Evolutionary conservation across 2,888 invertebrate species (phyloP).

Genomic region (Parnassius smintheus): DNA sequence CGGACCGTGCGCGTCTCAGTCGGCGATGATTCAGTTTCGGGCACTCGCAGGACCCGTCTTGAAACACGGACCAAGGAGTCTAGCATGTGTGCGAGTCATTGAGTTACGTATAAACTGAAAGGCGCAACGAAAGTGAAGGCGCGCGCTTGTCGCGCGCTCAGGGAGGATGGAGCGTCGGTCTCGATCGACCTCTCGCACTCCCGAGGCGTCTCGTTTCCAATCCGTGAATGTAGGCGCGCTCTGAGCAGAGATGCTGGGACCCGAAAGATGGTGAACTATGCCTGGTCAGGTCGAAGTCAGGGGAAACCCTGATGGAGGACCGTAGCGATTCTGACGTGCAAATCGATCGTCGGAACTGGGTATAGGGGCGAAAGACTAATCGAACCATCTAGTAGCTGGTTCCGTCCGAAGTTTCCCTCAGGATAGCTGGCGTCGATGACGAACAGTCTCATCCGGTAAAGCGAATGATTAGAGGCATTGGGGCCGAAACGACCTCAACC

Average conservation of each 20-base stretch:
- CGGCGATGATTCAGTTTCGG: too few relatives aligned
- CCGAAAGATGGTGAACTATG: constrained; percentile 77
- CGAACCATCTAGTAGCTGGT: constrained; percentile 69
- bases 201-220: constrained; percentile 48
- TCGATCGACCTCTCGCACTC: constrained; percentile 69
- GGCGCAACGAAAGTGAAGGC: constrained; percentile 45
- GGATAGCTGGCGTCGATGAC: constrained; percentile 59
- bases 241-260: constrained; percentile 77
- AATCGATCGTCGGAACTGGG: constrained; percentile 88
- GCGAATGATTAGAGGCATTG: constrained; percentile 88
- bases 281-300: constrained; percentile 60
- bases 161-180: too few relatives aligned
- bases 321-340: constrained; percentile 76
- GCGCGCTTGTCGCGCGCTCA: too few relatives aligned
- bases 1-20: too few relatives aligned
- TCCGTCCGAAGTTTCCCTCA: too few relatives aligned
- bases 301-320: constrained; percentile 86
- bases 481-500: constrained; percentile 83
- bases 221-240: too few relatives aligned
- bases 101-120: constrained; percentile 8
- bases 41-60: constrained; percentile 33
- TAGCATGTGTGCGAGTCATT: constrained; percentile 63
- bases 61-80: constrained; percentile 15
- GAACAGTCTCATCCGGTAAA: constrained; percentile 85
- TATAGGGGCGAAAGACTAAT: constrained; percentile 87